These are phyloP conservation scores for Diabrotica balteata DNA, from an alignment of 2,888 invertebrate species.

Conservation along the genomic window DNA sequence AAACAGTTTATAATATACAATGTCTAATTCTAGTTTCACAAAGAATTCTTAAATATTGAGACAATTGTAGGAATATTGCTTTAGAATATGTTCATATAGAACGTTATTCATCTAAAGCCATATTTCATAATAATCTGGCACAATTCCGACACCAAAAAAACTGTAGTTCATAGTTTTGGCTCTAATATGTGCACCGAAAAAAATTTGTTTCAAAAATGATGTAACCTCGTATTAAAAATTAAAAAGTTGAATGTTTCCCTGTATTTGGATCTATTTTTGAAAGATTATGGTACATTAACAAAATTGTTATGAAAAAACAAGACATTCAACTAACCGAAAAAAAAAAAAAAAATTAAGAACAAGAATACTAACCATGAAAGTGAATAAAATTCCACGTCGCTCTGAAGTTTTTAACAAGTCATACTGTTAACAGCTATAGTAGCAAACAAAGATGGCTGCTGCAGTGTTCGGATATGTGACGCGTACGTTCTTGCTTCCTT, in stretches of 20 bases:
- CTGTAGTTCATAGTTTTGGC: slow-evolving; percentile 28
- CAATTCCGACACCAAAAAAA: slow-evolving; percentile 34
- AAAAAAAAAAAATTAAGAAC: slow-evolving; percentile 30
- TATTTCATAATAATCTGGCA: slow-evolving; percentile 30
- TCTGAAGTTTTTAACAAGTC: slow-evolving; percentile 43
- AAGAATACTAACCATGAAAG: slow-evolving; percentile 51
- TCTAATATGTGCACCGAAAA: slow-evolving; percentile 34
- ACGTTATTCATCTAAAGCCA: slow-evolving; percentile 10
- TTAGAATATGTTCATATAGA: not conserved
- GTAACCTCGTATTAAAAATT: not conserved
- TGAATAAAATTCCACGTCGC: slow-evolving; percentile 42
- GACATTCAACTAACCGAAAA: slow-evolving; percentile 4
- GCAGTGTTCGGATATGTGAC: slow-evolving; percentile 46
- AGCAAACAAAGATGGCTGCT: slow-evolving; percentile 51
- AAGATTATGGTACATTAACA: not conserved
- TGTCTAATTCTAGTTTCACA: too few species aligned
- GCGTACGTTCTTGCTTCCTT: slow-evolving; percentile 37
- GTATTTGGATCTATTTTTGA: not conserved
- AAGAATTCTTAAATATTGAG: too few species aligned
- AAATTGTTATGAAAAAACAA: not conserved
- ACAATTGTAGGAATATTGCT: slow-evolving; percentile 16
- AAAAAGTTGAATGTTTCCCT: not conserved
- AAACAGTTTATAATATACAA: too few species aligned
- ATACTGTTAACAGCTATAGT: slow-evolving; percentile 48
- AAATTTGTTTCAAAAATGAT: slow-evolving; percentile 6